Evolutionary conservation across 2,888 invertebrate genomes (phyloP), one percentile per base, ranked within the genome.

Genomic region (Epistrophella euchroma): DNA sequence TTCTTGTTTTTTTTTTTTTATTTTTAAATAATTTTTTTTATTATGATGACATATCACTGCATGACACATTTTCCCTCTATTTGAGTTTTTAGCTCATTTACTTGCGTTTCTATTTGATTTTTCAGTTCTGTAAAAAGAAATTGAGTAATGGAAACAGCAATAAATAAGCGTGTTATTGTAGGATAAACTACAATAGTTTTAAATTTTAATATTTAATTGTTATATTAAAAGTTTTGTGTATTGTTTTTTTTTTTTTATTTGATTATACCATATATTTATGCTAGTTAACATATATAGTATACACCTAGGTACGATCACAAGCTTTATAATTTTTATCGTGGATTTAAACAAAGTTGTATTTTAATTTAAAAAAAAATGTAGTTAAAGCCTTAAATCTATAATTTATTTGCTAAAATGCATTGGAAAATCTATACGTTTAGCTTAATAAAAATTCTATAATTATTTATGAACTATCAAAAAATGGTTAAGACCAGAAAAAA

Each of bases 61-160:
- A 97, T 96, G 93, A 96, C 97, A 95, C 97, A 97, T 95, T 97
- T 97, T 94, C 97, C 97, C 95, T 98, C 98, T 94, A 98, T 96
- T 94, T 97, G 97, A 93, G 97, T 96, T 95, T 98, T 98, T 93
- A 98, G 95, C 95, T 98, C 98, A 94, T 96, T 98, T 94, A 98
- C 97, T 95, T 98, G 98, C 93, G 97, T 96, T 94, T 98, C 98
- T 95, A 98, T 96, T 94, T 97, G 97, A 94, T 98, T 98, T 96
- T 98, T 98, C 95, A 98, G 94, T 94, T 98, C 98, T 98, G 97
- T 90, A 97, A 96, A 92, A 91, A 92, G 91, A 91, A 91, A 92
- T 91, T 91, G 92, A 91, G 92, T 91, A 90, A 91, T 91, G 91
- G 91, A 91, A 91, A 91, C 92, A 92, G 91, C 92, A 91, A 91